These are phyloP conservation scores for Brachyistius frenatus DNA, from an alignment of 2,113 vertebrate genomes.

Conservation along the genomic window DNA sequence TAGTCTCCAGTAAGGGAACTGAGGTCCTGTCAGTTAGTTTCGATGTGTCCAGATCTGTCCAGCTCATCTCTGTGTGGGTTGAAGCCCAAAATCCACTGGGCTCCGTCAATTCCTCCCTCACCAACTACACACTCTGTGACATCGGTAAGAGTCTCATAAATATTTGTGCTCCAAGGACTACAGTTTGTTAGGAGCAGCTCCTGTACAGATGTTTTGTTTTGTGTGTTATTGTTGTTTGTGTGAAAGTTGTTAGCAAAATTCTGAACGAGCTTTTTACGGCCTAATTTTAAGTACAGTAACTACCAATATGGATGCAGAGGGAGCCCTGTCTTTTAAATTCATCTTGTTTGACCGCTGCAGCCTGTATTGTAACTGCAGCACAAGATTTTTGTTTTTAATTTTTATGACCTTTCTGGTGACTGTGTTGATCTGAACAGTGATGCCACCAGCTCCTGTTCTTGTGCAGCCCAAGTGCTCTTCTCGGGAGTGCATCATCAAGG, in stretches of 20 bases:
- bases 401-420: not conserved
- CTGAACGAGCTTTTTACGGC: not conserved
- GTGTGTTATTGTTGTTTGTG: not conserved
- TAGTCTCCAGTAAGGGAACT: not conserved
- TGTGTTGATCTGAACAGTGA: conserved; percentile 55
- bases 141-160: conserved; percentile 71
- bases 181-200: not conserved
- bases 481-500: conserved; percentile 52
- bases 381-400: conserved; percentile 2
- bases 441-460: conserved; percentile 59
- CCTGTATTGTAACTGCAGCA: not conserved
- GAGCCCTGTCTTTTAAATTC: not conserved
- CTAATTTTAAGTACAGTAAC: not conserved
- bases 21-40: conserved; percentile 28
- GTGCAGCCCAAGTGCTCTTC: conserved; percentile 56
- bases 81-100: conserved; percentile 68
- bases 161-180: not conserved
- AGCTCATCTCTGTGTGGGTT: conserved; percentile 68
- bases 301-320: not conserved
- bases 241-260: not conserved
- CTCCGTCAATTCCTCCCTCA: conserved; percentile 13
- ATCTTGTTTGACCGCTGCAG: not conserved
- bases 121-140: conserved; percentile 71
- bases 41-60: conserved; percentile 33
- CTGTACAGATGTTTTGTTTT: not conserved